Evolutionary conservation across 2,888 invertebrate genomes (phyloP), one percentile per base, ranked within the genome.

Genomic region (Plagodis pulveraria): DNA sequence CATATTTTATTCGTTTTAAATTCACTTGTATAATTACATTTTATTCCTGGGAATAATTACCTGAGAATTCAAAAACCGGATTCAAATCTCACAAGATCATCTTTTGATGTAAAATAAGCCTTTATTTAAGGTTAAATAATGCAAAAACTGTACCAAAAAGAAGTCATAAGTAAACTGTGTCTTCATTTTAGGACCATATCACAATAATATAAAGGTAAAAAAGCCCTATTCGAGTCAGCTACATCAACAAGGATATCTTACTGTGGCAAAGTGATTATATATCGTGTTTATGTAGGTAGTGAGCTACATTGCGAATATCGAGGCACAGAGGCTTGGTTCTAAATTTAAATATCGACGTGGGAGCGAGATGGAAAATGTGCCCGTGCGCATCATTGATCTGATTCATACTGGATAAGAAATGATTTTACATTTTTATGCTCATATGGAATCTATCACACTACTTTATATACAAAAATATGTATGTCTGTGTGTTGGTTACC

Each of bases 281-380:
- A 35, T 8, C 6, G 12, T 12, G 2, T 42, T 8, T 35, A 22
- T 35, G 22, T 46, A 6, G 46, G 4, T 41, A 46, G 11, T 46
- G 41, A 11, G 6, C 49, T 45, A 76, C 73, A 74, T 81, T 81
- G 87, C 84, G 69, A 86, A 86, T 84, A 56, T 61, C 55, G 51
- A 58, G 77, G 79, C 82, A 79, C 75, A 50, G 43, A 59, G 38
- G 33, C 51, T 80, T 76, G 79, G 80, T 83, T 84, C 90, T 90
- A 90, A 86, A 88, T 87, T 89, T 90, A 89, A 89, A 89, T 87
- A 86, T 84, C 80, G 78, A 73, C 67, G 86, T 81, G 84, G 67
- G 84, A 90, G 81, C 51, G 89, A 82, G 90, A 89, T 58, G 69
- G 83, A 70, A 61, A 70, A 58, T 70, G 67, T 83, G 76, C 78